These are phyloP conservation scores for Danio rerio DNA, from an alignment of 2,113 vertebrate species.

Conservation along the genomic window GRCz12tu NC_133179.1:20140501-20141000, in stretches of 20 bases:
- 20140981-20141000: slow-evolving; percentile 5
- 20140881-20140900: neutral
- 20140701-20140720: slow-evolving; percentile 26
- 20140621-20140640: neutral
- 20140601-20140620: slow-evolving; percentile 30
- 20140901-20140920: neutral
- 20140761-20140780: slow-evolving; percentile 37
- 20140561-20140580: slow-evolving; percentile 22
- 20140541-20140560: slow-evolving; percentile 31
- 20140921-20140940: neutral
- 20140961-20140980: neutral
- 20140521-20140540: neutral
- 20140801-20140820: slow-evolving; percentile 18
- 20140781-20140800: neutral
- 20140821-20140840: slow-evolving; percentile 1
- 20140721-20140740: slow-evolving; percentile 41
- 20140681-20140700: slow-evolving; percentile 26
- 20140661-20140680: slow-evolving; percentile 35
- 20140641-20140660: slow-evolving; percentile 22
- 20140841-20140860: slow-evolving; percentile 3
- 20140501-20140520: slow-evolving; percentile 7
- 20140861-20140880: slow-evolving; percentile 34
- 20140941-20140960: slow-evolving; percentile 22
- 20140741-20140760: neutral
- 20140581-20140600: slow-evolving; percentile 36